These are phyloP conservation scores for Nixonia krombeini DNA, from an alignment of 1,140 invertebrate species.

Conservation along the genomic window DNA sequence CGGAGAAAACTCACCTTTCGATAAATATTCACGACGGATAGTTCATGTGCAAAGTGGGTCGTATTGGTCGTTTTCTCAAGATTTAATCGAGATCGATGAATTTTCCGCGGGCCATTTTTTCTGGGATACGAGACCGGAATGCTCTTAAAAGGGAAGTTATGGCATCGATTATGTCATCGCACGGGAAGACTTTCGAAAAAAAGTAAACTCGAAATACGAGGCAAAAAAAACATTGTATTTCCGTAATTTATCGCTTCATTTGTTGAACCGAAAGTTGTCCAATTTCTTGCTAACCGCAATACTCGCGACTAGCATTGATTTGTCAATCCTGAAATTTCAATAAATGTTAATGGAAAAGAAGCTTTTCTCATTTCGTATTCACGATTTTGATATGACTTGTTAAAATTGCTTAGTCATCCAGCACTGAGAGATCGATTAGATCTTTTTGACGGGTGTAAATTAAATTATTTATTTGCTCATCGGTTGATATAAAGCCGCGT, in stretches of 20 bases:
- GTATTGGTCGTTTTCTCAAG: slow-evolving; percentile 47
- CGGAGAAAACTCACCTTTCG: slow-evolving; percentile 61
- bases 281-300: no score
- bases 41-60: slow-evolving; percentile 59
- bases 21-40: slow-evolving; percentile 66
- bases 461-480: no score
- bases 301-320: no score
- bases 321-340: no score
- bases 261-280: no score
- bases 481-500: slow-evolving; percentile 15
- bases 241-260: slow-evolving; percentile 1
- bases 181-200: slow-evolving; percentile 21
- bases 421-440: no score
- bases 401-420: no score
- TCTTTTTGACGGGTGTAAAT: no score
- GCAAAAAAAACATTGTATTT: no score
- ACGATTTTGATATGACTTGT: no score
- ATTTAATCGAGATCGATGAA: slow-evolving; percentile 33
- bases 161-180: slow-evolving; percentile 41
- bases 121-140: slow-evolving; percentile 17
- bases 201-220: not conserved
- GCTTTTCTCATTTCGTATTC: no score
- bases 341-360: no score
- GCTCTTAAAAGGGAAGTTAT: slow-evolving; percentile 32
- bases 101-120: slow-evolving; percentile 47